Base-by-base conservation (phyloP, 2,888 invertebrate species). In the Diadromus collaris region DNA sequence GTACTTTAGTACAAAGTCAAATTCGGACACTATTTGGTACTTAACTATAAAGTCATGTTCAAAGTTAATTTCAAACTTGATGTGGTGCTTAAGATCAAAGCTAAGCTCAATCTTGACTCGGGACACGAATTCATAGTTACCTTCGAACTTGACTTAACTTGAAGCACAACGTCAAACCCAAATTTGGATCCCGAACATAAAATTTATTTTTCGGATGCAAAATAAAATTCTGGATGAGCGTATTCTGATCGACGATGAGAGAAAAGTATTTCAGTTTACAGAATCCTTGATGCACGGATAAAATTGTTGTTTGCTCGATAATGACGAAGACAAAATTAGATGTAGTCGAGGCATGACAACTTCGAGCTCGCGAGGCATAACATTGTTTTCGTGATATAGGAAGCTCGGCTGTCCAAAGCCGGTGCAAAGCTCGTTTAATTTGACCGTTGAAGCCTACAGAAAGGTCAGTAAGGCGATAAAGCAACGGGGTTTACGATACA, bases 401-500 rank as follows among this genome's bases (percentile, higher is more conserved):
- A 54, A 54, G 54, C 54, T 6, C 54, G 29, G 29, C 54, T 27
- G 54, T 24, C 29, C 29, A 27, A 29, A 54, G 54, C 54, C 29
- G 54, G 54, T 27, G 58, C 44, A 44, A 69, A 58, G 68, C 68
- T 58, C 38, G 48, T 44, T 54, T 29, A 29, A 54, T 27, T 29
- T 29, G 54, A 54, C 27, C 68, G 60, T 29, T 60, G 38, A 60
- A 54, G 38, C 58, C 19, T 75, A 58, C 19, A 24, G 60, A 80
- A 80, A 80, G 78, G 80, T 80, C 80, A 76, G 68, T 46, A 44
- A 32, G 56, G 69, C 64, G 63, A 65, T 80, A 78, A 78, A 80
- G 41, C 71, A 72, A 64, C 46, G 67, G 34, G 69, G 70, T 80
- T 80, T 80, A 80, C 78, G 80, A 75, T 63, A 75, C 78, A 67